Evolutionary conservation across 1,140 invertebrate species (phyloP), one percentile per base, ranked within the genome.

Genomic region (Lepidurus couesii): DNA sequence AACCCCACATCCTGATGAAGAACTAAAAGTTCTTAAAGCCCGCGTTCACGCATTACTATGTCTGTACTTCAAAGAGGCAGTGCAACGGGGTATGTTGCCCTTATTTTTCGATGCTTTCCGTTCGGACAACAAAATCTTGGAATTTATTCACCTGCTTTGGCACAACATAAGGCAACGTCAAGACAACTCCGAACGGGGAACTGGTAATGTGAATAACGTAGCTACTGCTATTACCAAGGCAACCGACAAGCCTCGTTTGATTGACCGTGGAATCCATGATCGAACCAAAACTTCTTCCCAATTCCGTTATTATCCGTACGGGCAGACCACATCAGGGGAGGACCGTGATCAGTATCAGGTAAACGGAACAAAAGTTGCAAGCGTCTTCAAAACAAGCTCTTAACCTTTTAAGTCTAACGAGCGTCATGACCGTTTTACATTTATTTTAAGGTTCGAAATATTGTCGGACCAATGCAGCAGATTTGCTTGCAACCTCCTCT

Each of bases 251-350:
- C 53, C 53, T 65, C 53, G 53, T 21, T 65, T 65, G 13, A 65
- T 65, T 65, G 53, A 65, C 53, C 53, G 53, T 65, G 53, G 53
- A 65, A 65, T 65, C 21, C 53, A 65, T 16, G 53, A 65, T 21
- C 53, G 53, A 65, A 65, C 16, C 53, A 65, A 65, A 65, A 65
- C 53, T 65, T 65, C 53, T 65, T 65, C 53, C 9, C 53, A 65
- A 21, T 65, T 65, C 21, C 53, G 53, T 16, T 65, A 65, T 21
- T 13, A n/a, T 65, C 53, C 53, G 6, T 65, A 65, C 21, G 53
- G 53, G 16, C 53, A 65, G 21, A 65, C n/a, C 6, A 21, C 16
- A 16, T 21, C n/a, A 7, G 8, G 53, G 5, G 53, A 65, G 21
- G 53, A 65, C 13, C 53, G 53, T 7, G 53, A 65, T 21, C 53